A percentile compares a stretch with the other conserved stretches of the same genome.
Evolutionary conservation across 2,797 vertebrate genomes (phyloP).

Genomic region (Chrosomus eos): DNA sequence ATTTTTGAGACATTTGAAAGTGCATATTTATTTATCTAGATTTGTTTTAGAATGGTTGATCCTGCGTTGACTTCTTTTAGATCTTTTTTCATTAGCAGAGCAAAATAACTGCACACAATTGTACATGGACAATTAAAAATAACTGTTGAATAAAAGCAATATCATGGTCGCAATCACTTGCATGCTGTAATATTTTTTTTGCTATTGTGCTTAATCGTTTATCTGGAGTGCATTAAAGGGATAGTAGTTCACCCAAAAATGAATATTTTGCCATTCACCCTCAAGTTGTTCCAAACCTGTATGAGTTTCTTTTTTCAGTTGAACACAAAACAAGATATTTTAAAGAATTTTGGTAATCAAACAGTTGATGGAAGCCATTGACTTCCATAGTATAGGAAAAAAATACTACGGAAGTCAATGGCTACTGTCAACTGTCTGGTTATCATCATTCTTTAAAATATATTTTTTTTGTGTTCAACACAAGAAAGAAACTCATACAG

Average conservation of each 20-base stretch:
- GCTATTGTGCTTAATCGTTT: background rate
- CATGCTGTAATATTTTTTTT: background rate
- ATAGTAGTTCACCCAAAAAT: background rate
- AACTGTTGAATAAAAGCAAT: background rate
- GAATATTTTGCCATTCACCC: background rate
- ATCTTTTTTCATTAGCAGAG: background rate
- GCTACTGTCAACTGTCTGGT: background rate
- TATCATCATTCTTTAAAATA: background rate
- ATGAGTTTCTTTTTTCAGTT: background rate
- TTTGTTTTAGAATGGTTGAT: background rate
- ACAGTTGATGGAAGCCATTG: background rate
- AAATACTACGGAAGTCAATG: background rate
- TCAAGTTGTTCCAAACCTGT: background rate
- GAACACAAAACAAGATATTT: background rate
- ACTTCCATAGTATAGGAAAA: background rate
- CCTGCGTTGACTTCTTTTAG: background rate
- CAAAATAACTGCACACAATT: background rate
- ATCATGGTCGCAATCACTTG: background rate
- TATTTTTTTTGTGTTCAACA: background rate
- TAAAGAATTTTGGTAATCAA: background rate
- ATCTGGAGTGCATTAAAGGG: background rate
- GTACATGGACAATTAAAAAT: background rate
- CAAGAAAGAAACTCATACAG: background rate
- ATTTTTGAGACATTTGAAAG: background rate
- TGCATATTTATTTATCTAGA: background rate